Evolutionary conservation across 1,140 invertebrate species (phyloP).

Genomic region (Oscheius sp.): DNA sequence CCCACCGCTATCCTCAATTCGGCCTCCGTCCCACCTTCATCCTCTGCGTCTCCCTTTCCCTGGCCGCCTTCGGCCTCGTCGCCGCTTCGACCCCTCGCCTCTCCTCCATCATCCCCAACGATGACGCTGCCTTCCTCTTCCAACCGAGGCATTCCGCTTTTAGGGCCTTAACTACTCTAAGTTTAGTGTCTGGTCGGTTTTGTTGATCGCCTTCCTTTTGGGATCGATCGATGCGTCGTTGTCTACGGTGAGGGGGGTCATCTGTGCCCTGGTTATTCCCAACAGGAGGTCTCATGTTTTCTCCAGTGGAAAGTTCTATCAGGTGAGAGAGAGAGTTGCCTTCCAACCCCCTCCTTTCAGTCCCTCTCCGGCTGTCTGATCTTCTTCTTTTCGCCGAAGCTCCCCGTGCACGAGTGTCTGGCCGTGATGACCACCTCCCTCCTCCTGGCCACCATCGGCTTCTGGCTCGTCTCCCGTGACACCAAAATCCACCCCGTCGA

Average conservation of each 20-base stretch:
- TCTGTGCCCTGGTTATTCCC: conserved; percentile 21
- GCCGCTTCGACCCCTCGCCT: conserved; percentile 9
- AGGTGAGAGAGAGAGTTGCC: neutral
- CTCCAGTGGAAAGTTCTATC: conserved; percentile 20
- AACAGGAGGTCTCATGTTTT: conserved; percentile 17
- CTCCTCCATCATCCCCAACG: conserved; percentile 8
- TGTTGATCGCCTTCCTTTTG: conserved; percentile 6
- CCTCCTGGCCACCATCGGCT: neutral
- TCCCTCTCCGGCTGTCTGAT: conserved; percentile 6
- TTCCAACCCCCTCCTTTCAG: neutral
- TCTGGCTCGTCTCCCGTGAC: neutral
- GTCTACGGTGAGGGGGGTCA: conserved; percentile 14
- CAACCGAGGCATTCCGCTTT: conserved; percentile 7
- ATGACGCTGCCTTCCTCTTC: conserved; percentile 6
- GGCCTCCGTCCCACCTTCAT: conserved; percentile 23
- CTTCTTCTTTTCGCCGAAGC: conserved; percentile 4
- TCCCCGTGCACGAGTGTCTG: neutral
- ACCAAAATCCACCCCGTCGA: neutral
- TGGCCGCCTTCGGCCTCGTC: neutral
- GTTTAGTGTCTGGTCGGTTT: conserved; percentile 7
- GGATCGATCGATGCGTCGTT: conserved; percentile 10
- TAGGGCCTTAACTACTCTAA: neutral
- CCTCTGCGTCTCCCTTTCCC: conserved; percentile 9
- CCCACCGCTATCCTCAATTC: neutral
- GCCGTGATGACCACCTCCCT: neutral